Percentiles rank a stretch among this genome's conserved stretches.
Conservation (phyloP, 2,113 vertebrate species). For the Megaleporinus macrocephalus region DNA sequence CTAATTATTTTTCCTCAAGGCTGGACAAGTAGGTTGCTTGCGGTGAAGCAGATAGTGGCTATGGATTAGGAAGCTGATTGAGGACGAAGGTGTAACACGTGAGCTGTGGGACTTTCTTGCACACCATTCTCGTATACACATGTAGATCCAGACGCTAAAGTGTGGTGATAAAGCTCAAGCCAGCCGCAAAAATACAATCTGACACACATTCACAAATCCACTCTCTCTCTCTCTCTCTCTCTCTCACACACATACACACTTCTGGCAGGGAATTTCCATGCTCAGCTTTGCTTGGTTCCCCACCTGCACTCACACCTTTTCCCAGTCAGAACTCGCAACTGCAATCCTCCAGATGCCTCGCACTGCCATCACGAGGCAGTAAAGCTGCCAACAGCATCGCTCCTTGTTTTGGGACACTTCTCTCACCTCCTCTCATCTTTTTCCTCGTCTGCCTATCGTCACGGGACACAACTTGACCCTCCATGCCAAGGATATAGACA, state of each 20-base stretch:
- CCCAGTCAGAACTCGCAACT: slow-evolving; percentile 48
- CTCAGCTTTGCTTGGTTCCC: slow-evolving; percentile 22
- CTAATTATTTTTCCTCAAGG: slow-evolving; percentile 45
- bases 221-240: neutral
- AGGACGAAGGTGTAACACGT: slow-evolving; percentile 12
- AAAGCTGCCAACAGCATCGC: slow-evolving; percentile 49
- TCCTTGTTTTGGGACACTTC: slow-evolving; percentile 39
- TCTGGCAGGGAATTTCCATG: slow-evolving; percentile 41
- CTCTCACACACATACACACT: slow-evolving; percentile 19
- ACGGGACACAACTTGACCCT: slow-evolving; percentile 43
- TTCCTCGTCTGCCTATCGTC: slow-evolving; percentile 10
- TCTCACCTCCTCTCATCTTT: slow-evolving; percentile 16
- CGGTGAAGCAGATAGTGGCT: slow-evolving; percentile 17
- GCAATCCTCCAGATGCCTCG: slow-evolving; percentile 51
- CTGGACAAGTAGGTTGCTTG: slow-evolving; percentile 36
- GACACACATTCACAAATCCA: neutral
- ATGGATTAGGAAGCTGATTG: slow-evolving; percentile 40
- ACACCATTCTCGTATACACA: neutral
- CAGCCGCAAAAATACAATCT: slow-evolving; percentile 10
- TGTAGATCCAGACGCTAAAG: neutral
- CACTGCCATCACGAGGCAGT: slow-evolving; percentile 32
- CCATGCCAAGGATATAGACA: slow-evolving; percentile 35
- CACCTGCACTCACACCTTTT: slow-evolving; percentile 54
- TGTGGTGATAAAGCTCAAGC: slow-evolving; percentile 2
- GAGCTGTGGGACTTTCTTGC: neutral